These are phyloP conservation scores for Hippasteria phrygiana DNA, from an alignment of 53 echinoderm and acorn worm genomes.

Conservation along the genomic window DNA sequence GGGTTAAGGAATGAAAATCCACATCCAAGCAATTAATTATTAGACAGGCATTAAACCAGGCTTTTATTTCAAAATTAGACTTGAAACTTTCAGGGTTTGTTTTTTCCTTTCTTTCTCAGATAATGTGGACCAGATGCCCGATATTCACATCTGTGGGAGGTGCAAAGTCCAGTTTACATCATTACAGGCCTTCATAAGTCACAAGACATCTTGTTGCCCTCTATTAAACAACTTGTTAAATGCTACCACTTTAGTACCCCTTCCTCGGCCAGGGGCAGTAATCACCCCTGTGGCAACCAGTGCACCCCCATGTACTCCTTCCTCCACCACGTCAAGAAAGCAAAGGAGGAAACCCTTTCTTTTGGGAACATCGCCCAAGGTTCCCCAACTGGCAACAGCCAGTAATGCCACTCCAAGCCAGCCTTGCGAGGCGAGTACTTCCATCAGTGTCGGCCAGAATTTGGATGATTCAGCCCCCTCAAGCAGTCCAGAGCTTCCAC, in stretches of 20 bases:
- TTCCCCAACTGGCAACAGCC: not conserved
- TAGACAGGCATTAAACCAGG: no score
- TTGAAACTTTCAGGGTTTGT: not conserved
- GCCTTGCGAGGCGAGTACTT: not conserved
- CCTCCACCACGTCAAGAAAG: not conserved
- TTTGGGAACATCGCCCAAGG: not conserved
- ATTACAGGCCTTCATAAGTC: constrained; percentile 66
- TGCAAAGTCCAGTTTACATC: constrained; percentile 71
- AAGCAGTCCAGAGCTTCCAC: constrained; percentile 18
- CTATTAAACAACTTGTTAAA: not conserved
- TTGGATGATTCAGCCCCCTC: not conserved
- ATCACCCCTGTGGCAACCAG: not conserved
- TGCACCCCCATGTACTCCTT: not conserved
- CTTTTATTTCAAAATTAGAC: no score
- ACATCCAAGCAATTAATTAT: no score
- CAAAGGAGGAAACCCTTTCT: constrained; percentile 11
- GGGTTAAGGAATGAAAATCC: no score
- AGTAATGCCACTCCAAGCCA: not conserved
- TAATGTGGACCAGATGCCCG: constrained; percentile 24
- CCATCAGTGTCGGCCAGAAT: not conserved
- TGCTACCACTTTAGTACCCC: not conserved
- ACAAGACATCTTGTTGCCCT: constrained; percentile 68
- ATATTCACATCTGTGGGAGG: constrained; percentile 83
- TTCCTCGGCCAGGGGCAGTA: not conserved
- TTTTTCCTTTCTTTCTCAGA: constrained; percentile 23